Evolutionary conservation across 1,140 invertebrate genomes (phyloP).

Genomic region (Drosophila quadrilineata): DNA sequence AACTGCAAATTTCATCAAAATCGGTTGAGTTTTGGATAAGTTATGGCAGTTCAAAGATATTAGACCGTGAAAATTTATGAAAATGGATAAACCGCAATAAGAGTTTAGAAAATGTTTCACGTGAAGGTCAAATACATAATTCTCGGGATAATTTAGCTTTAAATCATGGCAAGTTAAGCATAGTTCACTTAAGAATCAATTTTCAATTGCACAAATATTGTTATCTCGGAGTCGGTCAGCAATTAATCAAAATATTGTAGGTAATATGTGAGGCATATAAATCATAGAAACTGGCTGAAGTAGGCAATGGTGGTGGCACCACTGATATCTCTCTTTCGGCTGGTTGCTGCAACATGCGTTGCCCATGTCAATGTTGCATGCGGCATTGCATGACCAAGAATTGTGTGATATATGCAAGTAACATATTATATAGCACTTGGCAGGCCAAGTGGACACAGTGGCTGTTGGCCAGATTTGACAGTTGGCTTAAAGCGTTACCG

Average conservation of each 20-base stretch:
- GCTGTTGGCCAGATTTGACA: conserved; percentile 12
- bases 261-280: not conserved
- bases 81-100: no score
- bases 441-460: no score
- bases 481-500: conserved; percentile 18
- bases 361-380: conserved; percentile 58
- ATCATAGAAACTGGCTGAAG: not conserved
- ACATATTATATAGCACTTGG: conserved; percentile 15
- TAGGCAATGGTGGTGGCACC: no score
- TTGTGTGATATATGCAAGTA: conserved; percentile 14
- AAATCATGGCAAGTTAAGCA: not conserved
- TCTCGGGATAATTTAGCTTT: no score
- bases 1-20: no score
- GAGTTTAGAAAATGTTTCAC: no score
- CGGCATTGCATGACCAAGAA: conserved; percentile 47
- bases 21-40: no score
- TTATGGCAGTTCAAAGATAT: no score
- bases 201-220: conserved; percentile 8
- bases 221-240: conserved; percentile 6
- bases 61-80: no score
- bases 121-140: no score
- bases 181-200: no score
- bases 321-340: not conserved
- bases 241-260: conserved; percentile 6
- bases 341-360: conserved; percentile 47